Evolutionary conservation across 2,888 invertebrate genomes (phyloP), one percentile per base, ranked within the genome.

Genomic region (Aspidapion aeneum): DNA sequence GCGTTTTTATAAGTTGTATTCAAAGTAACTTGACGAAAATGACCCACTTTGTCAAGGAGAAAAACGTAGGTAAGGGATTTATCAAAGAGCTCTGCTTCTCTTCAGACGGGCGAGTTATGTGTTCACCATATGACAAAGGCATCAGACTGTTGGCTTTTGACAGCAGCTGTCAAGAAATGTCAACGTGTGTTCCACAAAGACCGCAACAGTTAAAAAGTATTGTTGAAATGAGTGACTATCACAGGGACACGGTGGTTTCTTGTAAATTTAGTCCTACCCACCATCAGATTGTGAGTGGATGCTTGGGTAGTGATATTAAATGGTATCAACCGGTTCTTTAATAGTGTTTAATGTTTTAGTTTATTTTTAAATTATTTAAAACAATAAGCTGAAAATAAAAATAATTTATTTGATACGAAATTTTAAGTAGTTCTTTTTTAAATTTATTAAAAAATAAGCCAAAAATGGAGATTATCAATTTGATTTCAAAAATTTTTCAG

Each of bases 71-170:
- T 1, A 90, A 90, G 68, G 96, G 95, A 0, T 95, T 92, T 72
- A 96, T 97, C 62, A 97, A 97, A 81, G 97, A 96, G 76, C 82
- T 94, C 55, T 93, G 93, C 73, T 96, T 94, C 79, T 95, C 95
- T 1, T 84, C 91, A 1, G 96, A 96, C 77, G 97, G 97, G 0
- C 85, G 96, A 58, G 81, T 96, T 9, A 89, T 97, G 21, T 94
- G 94, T 75, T 96, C 96, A 0, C 96, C 97, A 0, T 95, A 90
- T 78, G 92, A 90, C 0, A 89, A 87, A 73, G 96, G 96, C 22
- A 87, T 96, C 65, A 83, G 96, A n/a, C 82, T 97, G 1, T 80
- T 97, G 20, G 89, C 91, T 0, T 92, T 96, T 71, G 88, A 90
- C 72, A 83, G 87, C 7, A 81, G 87, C 57, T 94, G 94, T 76